These are phyloP conservation scores for Xenopus laevis DNA, from an alignment of 2,113 vertebrate species.

Conservation along the genomic window DNA sequence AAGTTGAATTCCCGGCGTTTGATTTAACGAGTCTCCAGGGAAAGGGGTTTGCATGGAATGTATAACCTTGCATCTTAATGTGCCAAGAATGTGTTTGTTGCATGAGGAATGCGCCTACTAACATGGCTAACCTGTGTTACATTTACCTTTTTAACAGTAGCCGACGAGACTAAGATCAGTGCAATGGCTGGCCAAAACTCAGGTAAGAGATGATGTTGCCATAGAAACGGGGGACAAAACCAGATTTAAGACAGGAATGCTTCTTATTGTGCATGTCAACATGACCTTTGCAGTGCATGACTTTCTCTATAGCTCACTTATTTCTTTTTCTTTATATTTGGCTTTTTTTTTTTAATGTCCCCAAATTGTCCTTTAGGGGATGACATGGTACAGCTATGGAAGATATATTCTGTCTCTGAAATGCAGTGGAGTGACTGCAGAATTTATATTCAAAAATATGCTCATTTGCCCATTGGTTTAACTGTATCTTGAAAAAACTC, in stretches of 20 bases:
- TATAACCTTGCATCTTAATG: conserved; percentile 65
- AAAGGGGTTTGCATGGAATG: conserved; percentile 63
- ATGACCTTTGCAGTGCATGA: conserved; percentile 64
- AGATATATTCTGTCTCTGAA: not conserved
- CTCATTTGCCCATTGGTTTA: not conserved
- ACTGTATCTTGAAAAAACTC: not conserved
- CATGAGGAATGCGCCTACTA: conserved; percentile 69
- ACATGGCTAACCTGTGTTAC: conserved; percentile 79
- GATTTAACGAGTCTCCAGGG: not conserved
- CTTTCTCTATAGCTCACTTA: not conserved
- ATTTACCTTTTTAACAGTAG: conserved; percentile 94
- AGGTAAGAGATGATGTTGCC: conserved; percentile 87
- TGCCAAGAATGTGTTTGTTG: conserved; percentile 56
- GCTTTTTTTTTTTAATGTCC: not conserved
- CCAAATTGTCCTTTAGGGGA: not conserved
- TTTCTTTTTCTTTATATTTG: not conserved
- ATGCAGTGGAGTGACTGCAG: too few species aligned
- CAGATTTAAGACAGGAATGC: conserved; percentile 66
- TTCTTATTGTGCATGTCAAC: conserved; percentile 64
- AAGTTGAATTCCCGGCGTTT: conserved; percentile 45
- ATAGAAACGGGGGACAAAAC: conserved; percentile 69
- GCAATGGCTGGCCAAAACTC: conserved; percentile 79
- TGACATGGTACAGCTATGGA: not conserved
- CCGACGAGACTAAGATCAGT: conserved; percentile 96
- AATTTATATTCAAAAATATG: too few species aligned